A percentile compares a stretch with the other conserved stretches of the same genome.
phyloP scores from a whole-genome alignment of 2,797 vertebrate genomes.

The Diplodus sargus region DNA sequence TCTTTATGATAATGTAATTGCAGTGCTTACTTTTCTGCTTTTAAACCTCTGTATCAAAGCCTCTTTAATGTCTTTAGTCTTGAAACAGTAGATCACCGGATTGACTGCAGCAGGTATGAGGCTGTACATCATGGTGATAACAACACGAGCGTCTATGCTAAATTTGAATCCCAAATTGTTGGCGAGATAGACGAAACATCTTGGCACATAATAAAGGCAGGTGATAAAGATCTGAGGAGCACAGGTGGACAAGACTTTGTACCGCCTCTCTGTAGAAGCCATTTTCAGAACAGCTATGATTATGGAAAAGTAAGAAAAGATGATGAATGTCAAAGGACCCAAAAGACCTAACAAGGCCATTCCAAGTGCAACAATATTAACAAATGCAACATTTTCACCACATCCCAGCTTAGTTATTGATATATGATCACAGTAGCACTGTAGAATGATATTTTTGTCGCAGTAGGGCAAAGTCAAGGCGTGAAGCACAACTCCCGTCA shows the following conservation, averaged over 20 bases:
- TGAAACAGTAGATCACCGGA: slow-evolving; percentile 83
- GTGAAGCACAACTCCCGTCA: slow-evolving; percentile 50
- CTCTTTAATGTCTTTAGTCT: slow-evolving; percentile 70
- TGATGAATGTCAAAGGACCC: slow-evolving; percentile 73
- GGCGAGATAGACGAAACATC: slow-evolving; percentile 64
- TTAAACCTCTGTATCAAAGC: slow-evolving; percentile 47
- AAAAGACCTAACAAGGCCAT: slow-evolving; percentile 74
- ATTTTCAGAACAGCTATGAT: slow-evolving; percentile 77
- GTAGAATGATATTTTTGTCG: slow-evolving; percentile 72
- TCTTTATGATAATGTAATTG: not conserved
- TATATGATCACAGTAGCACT: slow-evolving; percentile 83
- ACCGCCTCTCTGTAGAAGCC: slow-evolving; percentile 42
- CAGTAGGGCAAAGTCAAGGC: slow-evolving; percentile 76
- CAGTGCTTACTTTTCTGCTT: slow-evolving; percentile 14
- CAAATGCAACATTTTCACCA: slow-evolving; percentile 58
- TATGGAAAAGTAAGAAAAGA: slow-evolving; percentile 79
- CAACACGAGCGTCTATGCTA: slow-evolving; percentile 16
- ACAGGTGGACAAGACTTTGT: slow-evolving; percentile 77
- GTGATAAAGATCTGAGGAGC: slow-evolving; percentile 80
- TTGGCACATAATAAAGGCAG: slow-evolving; percentile 75
- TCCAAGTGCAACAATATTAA: slow-evolving; percentile 63
- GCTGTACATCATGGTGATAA: slow-evolving; percentile 64
- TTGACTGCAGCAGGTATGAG: slow-evolving; percentile 79
- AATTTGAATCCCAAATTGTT: slow-evolving; percentile 30
- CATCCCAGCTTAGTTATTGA: slow-evolving; percentile 79